These are phyloP conservation scores for Parotocinclus haroldoi DNA, from an alignment of 2,797 vertebrate genomes.

Conservation along the genomic window DNA sequence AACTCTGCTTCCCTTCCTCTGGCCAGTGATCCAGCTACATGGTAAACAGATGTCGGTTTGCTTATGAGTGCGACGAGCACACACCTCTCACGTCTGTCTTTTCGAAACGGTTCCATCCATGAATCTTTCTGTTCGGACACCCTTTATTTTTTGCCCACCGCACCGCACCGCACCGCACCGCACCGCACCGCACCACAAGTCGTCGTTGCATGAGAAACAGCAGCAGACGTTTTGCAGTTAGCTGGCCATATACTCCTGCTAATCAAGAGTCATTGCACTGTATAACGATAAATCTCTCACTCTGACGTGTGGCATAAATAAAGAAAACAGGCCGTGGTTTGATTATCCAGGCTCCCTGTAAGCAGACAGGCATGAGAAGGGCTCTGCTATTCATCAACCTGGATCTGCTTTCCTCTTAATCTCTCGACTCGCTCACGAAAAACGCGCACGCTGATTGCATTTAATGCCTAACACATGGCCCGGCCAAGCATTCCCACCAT, in stretches of 20 bases:
- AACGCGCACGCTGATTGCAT: slow-evolving; percentile 55
- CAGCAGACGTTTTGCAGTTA: slow-evolving; percentile 43
- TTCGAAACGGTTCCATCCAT: slow-evolving; percentile 8
- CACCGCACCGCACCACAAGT: slow-evolving; percentile 31
- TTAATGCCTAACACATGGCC: slow-evolving; percentile 61
- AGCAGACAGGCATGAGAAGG: slow-evolving; percentile 54
- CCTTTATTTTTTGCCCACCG: slow-evolving; percentile 15
- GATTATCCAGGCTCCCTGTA: slow-evolving; percentile 54
- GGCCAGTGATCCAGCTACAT: slow-evolving; percentile 18
- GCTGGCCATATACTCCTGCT: slow-evolving; percentile 43
- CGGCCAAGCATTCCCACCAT: slow-evolving; percentile 47
- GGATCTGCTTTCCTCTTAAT: slow-evolving; percentile 52
- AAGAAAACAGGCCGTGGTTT: slow-evolving; percentile 54
- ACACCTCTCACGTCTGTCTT: slow-evolving; percentile 19
- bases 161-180: slow-evolving; percentile 31
- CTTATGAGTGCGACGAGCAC: slow-evolving; percentile 2
- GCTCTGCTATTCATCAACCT: slow-evolving; percentile 56
- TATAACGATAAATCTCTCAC: slow-evolving; percentile 55
- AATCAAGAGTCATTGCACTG: slow-evolving; percentile 49
- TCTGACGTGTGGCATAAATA: slow-evolving; percentile 55
- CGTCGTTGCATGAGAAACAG: slow-evolving; percentile 38
- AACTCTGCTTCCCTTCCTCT: slow-evolving; percentile 38
- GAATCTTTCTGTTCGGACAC: slow-evolving; percentile 12
- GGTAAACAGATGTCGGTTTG: slow-evolving; percentile 38
- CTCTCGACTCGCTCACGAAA: slow-evolving; percentile 44